These are phyloP conservation scores for Nicator chloris DNA, from an alignment of 2,113 vertebrate species.

Conservation along the genomic window DNA sequence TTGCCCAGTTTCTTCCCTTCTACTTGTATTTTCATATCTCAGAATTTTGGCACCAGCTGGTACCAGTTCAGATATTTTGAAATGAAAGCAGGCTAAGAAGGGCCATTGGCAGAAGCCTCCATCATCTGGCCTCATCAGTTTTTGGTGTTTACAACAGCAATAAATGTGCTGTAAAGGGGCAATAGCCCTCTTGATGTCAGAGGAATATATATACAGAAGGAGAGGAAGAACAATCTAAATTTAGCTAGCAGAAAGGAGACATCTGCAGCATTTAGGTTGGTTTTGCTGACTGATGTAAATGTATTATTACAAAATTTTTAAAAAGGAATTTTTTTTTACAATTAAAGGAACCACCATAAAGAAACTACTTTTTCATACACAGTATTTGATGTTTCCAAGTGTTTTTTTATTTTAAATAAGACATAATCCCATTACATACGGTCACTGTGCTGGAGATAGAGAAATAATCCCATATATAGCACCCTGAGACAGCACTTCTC, in stretches of 20 bases:
- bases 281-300: constrained; percentile 14
- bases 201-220: not conserved
- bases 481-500: constrained; percentile 31
- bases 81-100: not conserved
- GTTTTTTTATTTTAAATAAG: constrained; percentile 18
- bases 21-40: not conserved
- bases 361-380: not conserved
- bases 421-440: not conserved
- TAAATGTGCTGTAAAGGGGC: constrained; percentile 6
- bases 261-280: not conserved
- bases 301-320: not conserved
- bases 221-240: constrained; percentile 26
- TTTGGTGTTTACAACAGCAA: constrained; percentile 33
- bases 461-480: constrained; percentile 1
- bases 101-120: not conserved
- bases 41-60: not conserved
- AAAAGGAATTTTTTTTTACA: not conserved
- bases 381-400: not conserved
- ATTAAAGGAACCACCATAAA: not conserved
- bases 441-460: not conserved
- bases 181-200: not conserved
- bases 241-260: constrained; percentile 13
- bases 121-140: not conserved
- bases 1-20: not conserved
- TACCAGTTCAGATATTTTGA: not conserved